A percentile compares a stretch with the other conserved stretches of the same genome.
Evolutionary conservation across 2,888 invertebrate species (phyloP).

Genomic region (Molanna angustata): DNA sequence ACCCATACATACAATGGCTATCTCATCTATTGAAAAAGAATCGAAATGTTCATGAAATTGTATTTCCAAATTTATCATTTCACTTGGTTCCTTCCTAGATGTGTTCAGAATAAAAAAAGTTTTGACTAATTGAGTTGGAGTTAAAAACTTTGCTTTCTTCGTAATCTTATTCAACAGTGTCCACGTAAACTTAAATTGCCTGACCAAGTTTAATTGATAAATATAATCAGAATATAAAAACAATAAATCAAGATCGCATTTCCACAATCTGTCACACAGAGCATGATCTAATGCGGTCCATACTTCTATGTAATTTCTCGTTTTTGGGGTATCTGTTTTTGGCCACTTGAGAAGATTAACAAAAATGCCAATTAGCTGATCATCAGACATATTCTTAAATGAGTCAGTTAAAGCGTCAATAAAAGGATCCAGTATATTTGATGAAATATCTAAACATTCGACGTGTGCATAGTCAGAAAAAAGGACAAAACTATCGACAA

Average conservation of each 20-base stretch:
- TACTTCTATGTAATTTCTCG: slow-evolving; percentile 60
- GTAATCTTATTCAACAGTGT: slow-evolving; percentile 55
- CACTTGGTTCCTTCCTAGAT: slow-evolving; percentile 53
- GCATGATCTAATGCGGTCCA: slow-evolving; percentile 68
- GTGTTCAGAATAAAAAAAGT: slow-evolving; percentile 65
- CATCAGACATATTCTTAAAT: slow-evolving; percentile 54
- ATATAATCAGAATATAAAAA: slow-evolving; percentile 63
- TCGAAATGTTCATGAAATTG: slow-evolving; percentile 52
- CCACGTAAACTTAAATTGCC: slow-evolving; percentile 55
- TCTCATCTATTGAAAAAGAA: slow-evolving; percentile 60
- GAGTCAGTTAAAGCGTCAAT: slow-evolving; percentile 51
- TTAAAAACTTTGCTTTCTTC: slow-evolving; percentile 57
- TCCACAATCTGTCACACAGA: slow-evolving; percentile 50
- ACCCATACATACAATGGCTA: slow-evolving; percentile 70
- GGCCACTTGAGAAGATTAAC: slow-evolving; percentile 54
- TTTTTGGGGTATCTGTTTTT: slow-evolving; percentile 47
- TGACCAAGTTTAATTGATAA: slow-evolving; percentile 57
- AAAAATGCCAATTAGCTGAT: slow-evolving; percentile 56
- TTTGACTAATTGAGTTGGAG: slow-evolving; percentile 62
- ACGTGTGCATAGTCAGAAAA: slow-evolving; percentile 43
- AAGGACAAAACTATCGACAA: slow-evolving; percentile 41
- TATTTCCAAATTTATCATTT: slow-evolving; percentile 66
- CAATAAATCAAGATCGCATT: slow-evolving; percentile 54
- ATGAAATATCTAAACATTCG: slow-evolving; percentile 43
- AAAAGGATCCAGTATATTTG: slow-evolving; percentile 45